phyloP scores from a whole-genome alignment of 2,113 vertebrate species.

The Pygoscelis antarcticus region DNA sequence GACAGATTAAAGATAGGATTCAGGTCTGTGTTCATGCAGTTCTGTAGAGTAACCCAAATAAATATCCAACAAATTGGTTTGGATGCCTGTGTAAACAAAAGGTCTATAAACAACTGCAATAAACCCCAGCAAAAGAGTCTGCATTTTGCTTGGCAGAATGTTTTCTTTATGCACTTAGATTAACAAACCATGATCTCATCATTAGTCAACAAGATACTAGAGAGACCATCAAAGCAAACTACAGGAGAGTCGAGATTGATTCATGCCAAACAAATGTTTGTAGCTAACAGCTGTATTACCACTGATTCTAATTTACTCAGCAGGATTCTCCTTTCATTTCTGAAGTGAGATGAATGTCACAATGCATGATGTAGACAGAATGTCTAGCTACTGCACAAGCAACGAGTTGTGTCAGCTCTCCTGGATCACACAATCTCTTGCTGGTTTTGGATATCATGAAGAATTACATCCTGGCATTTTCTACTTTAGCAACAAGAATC shows the following conservation, averaged over 20 bases:
- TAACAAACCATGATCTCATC: conserved; percentile 82
- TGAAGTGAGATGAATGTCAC: conserved; percentile 65
- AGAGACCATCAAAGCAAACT: conserved; percentile 85
- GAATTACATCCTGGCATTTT: not conserved
- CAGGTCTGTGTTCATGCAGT: conserved; percentile 40
- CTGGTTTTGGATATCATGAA: not conserved
- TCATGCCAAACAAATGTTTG: conserved; percentile 79
- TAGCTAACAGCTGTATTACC: conserved; percentile 78
- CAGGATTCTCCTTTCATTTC: conserved; percentile 74
- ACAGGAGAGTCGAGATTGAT: conserved; percentile 74
- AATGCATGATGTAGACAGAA: conserved; percentile 29
- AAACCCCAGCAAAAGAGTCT: conserved; percentile 50
- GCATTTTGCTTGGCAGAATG: conserved; percentile 70
- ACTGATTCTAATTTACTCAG: conserved; percentile 75
- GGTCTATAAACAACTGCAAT: conserved; percentile 72
- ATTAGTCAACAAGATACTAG: conserved; percentile 82
- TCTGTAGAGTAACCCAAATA: conserved; percentile 62
- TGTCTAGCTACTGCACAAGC: conserved; percentile 8
- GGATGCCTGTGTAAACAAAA: conserved; percentile 67
- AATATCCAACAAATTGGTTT: conserved; percentile 72
- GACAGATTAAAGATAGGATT: conserved; percentile 65
- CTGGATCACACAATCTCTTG: not conserved
- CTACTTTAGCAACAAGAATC: not conserved
- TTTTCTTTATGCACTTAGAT: conserved; percentile 79
- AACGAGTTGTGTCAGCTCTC: conserved; percentile 32